Conservation (phyloP, 2,888 invertebrate species). For the Fragum whitleyi region DNA sequence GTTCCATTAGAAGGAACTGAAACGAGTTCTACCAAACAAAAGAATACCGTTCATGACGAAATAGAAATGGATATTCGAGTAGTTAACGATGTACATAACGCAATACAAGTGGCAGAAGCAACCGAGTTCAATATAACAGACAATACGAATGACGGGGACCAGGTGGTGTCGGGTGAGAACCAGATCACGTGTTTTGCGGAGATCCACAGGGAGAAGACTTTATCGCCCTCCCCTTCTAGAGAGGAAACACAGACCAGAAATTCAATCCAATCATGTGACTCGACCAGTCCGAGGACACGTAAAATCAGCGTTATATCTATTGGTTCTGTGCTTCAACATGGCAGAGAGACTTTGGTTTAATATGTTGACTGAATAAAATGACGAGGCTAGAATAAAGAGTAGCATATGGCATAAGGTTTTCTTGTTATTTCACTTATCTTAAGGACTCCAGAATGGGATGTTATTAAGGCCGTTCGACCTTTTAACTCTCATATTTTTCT, state of each 20-base stretch:
- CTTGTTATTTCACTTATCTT: no score
- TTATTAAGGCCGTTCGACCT: no score
- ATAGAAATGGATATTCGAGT: neutral
- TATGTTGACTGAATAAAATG: no score
- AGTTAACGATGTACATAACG: neutral
- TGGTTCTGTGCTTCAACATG: constrained; percentile 49
- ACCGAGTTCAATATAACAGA: constrained; percentile 28
- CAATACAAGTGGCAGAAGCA: constrained; percentile 36
- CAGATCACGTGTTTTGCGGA: constrained; percentile 79
- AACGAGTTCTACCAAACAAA: neutral
- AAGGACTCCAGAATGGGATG: no score
- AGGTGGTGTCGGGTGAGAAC: constrained; percentile 73
- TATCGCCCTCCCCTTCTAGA: constrained; percentile 62
- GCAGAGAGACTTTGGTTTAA: constrained; percentile 55
- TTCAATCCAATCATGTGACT: constrained; percentile 9
- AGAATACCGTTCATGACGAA: neutral
- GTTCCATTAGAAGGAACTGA: neutral
- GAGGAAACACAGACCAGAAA: constrained; percentile 36
- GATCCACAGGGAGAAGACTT: constrained; percentile 78
- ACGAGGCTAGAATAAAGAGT: no score
- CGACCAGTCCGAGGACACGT: constrained; percentile 36
- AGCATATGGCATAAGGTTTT: no score
- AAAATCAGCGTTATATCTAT: constrained; percentile 65
- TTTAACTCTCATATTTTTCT: no score
- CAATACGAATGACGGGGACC: constrained; percentile 18